phyloP scores from a whole-genome alignment of 1,140 invertebrate genomes.

The Dendroctonus ponderosae region DNA sequence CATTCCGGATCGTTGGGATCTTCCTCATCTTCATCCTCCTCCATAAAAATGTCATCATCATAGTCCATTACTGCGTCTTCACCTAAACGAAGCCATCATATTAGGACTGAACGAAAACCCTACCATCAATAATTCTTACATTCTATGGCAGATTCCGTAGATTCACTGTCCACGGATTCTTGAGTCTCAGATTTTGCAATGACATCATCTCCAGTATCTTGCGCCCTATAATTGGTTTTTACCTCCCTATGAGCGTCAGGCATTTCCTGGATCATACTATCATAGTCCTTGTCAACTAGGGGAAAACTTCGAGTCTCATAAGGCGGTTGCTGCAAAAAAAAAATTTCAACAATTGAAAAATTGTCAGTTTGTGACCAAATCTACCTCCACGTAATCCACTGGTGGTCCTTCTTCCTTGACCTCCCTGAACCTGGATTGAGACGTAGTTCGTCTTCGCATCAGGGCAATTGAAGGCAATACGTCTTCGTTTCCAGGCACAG shows the following conservation, averaged over 20 bases:
- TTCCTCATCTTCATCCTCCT: conserved; percentile 55
- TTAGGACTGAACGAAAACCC: background rate
- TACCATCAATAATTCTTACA: conserved; percentile 34
- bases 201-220: conserved; percentile 37
- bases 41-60: conserved; percentile 19
- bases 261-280: conserved; percentile 69
- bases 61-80: conserved; percentile 24
- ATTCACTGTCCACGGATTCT: conserved; percentile 55
- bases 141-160: conserved; percentile 61
- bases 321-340: conserved; percentile 54
- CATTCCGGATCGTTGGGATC: conserved; percentile 82
- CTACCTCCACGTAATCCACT: conserved; percentile 28
- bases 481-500: conserved; percentile 48
- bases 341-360: conserved; percentile 3
- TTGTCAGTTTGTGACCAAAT: conserved; percentile 2
- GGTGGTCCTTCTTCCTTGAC: conserved; percentile 45
- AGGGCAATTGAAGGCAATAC: conserved; percentile 49
- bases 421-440: conserved; percentile 50
- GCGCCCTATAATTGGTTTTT: conserved; percentile 46
- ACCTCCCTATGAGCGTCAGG: conserved; percentile 55
- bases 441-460: conserved; percentile 55
- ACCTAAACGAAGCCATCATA: conserved; percentile 6
- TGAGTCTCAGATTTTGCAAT: conserved; percentile 31
- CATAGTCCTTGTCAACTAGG: conserved; percentile 66
- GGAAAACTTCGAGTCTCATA: conserved; percentile 76